phyloP scores from a whole-genome alignment of 2,113 vertebrate genomes.

The Chaetorhynchus papuensis region DNA sequence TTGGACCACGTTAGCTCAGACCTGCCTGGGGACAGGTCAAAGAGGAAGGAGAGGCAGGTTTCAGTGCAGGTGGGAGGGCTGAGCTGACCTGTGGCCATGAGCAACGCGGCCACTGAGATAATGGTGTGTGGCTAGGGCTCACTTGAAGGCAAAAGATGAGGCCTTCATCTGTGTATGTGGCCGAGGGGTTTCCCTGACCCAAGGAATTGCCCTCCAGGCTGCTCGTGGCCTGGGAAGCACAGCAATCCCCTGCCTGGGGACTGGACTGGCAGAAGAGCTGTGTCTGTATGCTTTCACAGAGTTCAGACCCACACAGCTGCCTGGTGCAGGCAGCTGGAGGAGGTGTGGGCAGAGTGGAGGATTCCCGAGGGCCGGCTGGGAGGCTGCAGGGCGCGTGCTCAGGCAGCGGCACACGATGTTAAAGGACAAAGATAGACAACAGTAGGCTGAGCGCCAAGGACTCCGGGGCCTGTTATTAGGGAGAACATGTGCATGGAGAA shows the following conservation, averaged over 20 bases:
- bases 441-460: not conserved
- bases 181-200: not conserved
- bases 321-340: not conserved
- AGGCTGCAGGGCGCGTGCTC: not conserved
- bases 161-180: not conserved
- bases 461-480: not conserved
- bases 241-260: not conserved
- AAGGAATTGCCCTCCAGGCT: not conserved
- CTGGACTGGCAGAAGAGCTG: not conserved
- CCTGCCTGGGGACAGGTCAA: not conserved
- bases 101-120: not conserved
- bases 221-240: not conserved
- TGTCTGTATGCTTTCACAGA: not conserved
- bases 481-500: conserved; percentile 18
- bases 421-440: conserved; percentile 41
- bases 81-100: accelerated
- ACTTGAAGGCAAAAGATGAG: not conserved
- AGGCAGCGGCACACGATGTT: not conserved
- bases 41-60: not conserved
- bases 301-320: accelerated
- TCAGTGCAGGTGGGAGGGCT: not conserved
- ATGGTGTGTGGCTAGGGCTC: accelerated
- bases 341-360: not conserved
- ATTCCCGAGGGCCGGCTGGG: not conserved
- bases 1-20: not conserved